Percentiles rank a stretch among this genome's conserved stretches.
Evolutionary conservation across 1,140 invertebrate genomes (phyloP).

Genomic region (Sinella curviseta): DNA sequence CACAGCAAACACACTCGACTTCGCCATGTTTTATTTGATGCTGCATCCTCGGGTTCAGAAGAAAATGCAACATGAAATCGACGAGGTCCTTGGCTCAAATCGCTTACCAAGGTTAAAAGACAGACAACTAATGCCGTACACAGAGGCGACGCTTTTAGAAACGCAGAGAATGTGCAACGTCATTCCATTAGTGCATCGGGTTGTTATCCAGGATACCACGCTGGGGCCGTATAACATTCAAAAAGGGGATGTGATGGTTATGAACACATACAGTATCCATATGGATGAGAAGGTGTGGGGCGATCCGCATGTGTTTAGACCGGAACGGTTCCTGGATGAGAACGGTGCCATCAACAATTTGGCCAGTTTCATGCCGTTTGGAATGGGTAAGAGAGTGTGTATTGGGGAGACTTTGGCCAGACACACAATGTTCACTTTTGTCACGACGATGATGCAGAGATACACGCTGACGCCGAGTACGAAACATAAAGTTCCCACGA

Average conservation of each 20-base stretch:
- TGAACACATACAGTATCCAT: constrained; percentile 74
- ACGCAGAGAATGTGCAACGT: constrained; percentile 75
- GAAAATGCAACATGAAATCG: constrained; percentile 58
- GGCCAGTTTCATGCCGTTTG: constrained; percentile 72
- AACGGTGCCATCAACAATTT: constrained; percentile 67
- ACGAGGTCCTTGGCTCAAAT: constrained; percentile 51
- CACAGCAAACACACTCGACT: constrained; percentile 51
- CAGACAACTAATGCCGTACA: constrained; percentile 68
- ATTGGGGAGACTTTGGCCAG: constrained; percentile 81
- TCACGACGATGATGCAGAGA: constrained; percentile 72
- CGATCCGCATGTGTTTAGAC: constrained; percentile 71
- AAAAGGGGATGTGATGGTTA: constrained; percentile 78
- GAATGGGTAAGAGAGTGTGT: constrained; percentile 76
- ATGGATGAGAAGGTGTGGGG: constrained; percentile 70
- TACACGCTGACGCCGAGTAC: constrained; percentile 63
- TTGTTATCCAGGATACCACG: constrained; percentile 69
- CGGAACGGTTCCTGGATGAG: constrained; percentile 72
- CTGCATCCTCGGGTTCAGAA: constrained; percentile 57
- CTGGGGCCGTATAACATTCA: constrained; percentile 73
- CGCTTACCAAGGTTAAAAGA: constrained; percentile 40
- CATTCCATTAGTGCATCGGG: constrained; percentile 74
- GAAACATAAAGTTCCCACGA: constrained; percentile 20
- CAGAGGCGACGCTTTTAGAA: constrained; percentile 75
- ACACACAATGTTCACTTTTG: constrained; percentile 82
- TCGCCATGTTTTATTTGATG: constrained; percentile 58